Evolutionary conservation across 2,113 vertebrate species (phyloP).

Genomic region (Natator depressus): DNA sequence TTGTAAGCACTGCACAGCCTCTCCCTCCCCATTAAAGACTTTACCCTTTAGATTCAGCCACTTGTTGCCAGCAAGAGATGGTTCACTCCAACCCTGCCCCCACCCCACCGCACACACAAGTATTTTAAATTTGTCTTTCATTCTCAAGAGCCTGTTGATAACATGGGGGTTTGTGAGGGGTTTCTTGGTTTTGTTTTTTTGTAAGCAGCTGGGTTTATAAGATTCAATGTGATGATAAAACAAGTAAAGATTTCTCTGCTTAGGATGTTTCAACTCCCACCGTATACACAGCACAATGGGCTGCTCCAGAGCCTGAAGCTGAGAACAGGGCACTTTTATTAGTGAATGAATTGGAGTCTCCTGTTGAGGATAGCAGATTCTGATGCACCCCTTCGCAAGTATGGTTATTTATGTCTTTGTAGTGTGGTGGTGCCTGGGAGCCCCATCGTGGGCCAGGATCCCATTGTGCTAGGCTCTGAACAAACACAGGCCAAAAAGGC

Average conservation of each 20-base stretch:
- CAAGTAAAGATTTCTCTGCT: too few relatives aligned
- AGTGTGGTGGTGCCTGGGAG: not conserved
- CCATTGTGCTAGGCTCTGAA: not conserved
- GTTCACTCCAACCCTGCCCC: not conserved
- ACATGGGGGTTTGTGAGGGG: not conserved
- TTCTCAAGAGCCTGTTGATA: not conserved
- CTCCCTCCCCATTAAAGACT: not conserved
- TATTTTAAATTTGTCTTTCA: not conserved
- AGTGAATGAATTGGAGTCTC: not conserved
- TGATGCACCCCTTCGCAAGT: not conserved
- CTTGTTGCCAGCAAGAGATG: rapidly evolving
- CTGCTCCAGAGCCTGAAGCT: not conserved
- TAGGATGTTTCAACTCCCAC: not conserved
- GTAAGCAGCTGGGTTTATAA: not conserved
- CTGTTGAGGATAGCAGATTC: not conserved
- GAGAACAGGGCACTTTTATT: not conserved
- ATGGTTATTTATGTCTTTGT: not conserved
- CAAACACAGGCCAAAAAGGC: not conserved
- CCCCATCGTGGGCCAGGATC: not conserved
- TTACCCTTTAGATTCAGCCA: not conserved
- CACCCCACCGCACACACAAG: rapidly evolving
- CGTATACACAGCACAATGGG: too few relatives aligned
- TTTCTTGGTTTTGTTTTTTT: not conserved
- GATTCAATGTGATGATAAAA: not conserved
- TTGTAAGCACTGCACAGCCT: not conserved